These are phyloP conservation scores for Alligator mississippiensis DNA, from an alignment of 2,113 vertebrate genomes.

Conservation along the genomic window DNA sequence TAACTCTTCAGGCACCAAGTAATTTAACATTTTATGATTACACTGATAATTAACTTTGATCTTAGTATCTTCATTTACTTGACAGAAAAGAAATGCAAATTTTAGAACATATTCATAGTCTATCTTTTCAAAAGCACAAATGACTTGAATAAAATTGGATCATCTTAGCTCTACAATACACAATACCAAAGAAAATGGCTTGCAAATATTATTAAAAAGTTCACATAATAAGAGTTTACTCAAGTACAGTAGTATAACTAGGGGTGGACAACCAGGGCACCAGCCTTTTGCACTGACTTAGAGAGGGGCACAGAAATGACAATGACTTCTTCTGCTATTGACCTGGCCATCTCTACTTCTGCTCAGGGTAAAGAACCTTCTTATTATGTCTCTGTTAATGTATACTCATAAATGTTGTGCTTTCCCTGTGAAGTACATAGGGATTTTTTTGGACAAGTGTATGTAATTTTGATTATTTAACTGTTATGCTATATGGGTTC, in stretches of 20 bases:
- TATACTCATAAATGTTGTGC: too few species aligned
- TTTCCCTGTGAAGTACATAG: too few species aligned
- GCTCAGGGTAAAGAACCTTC: too few species aligned
- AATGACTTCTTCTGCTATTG: too few species aligned
- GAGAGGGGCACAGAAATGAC: too few species aligned
- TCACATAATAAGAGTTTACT: background rate
- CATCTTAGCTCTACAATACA: background rate
- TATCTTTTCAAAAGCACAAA: background rate
- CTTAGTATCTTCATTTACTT: background rate
- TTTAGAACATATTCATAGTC: background rate
- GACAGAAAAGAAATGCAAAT: background rate
- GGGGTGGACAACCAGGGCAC: too few species aligned
- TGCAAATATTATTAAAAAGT: background rate
- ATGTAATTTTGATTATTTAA: background rate
- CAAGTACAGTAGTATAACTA: background rate
- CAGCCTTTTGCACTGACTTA: too few species aligned
- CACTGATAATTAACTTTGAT: background rate
- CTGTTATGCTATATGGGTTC: background rate
- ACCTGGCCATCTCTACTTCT: too few species aligned
- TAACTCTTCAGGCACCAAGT: background rate
- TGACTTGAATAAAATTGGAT: background rate
- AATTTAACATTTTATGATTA: slow-evolving; percentile 21
- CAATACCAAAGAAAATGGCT: background rate
- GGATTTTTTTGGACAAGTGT: background rate
- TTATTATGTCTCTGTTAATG: too few species aligned